A percentile compares a stretch with the other conserved stretches of the same genome.
Conservation (phyloP, 2,113 vertebrate species). For the Coptodon bakossiorum region DNA sequence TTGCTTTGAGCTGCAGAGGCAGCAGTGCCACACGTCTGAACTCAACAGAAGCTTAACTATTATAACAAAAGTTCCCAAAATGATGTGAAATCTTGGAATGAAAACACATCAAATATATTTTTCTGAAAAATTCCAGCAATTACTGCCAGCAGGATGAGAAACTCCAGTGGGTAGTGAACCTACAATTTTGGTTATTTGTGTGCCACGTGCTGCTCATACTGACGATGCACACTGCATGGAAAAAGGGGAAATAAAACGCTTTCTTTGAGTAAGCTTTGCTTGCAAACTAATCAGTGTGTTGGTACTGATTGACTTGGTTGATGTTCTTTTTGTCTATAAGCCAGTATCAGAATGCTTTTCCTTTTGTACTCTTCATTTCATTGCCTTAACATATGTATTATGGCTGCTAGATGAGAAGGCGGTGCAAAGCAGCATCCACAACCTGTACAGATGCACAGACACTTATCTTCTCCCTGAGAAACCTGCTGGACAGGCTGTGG, state of each 20-base stretch:
- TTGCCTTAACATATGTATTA: not conserved
- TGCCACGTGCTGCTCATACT: not conserved
- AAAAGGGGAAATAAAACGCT: not conserved
- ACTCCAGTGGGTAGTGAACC: not conserved
- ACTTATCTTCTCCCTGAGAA: not conserved
- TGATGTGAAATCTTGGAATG: not conserved
- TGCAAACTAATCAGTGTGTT: not conserved
- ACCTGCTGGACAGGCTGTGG: not conserved
- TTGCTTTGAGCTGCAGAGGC: not conserved
- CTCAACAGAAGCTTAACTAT: not conserved
- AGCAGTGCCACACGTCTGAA: not conserved
- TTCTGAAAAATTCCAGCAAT: not conserved
- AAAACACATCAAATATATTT: not conserved
- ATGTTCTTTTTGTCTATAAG: not conserved
- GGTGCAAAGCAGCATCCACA: not conserved
- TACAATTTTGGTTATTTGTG: constrained; percentile 25
- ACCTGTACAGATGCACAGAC: not conserved
- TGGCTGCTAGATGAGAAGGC: not conserved
- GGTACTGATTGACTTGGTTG: not conserved
- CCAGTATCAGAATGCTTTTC: not conserved
- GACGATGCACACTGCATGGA: not conserved
- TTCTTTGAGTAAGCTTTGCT: not conserved
- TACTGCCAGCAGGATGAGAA: not conserved
- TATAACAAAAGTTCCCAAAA: not conserved
- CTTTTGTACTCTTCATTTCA: not conserved